Base-by-base conservation (phyloP, 1,140 invertebrate species). In the Ips nitidus region DNA sequence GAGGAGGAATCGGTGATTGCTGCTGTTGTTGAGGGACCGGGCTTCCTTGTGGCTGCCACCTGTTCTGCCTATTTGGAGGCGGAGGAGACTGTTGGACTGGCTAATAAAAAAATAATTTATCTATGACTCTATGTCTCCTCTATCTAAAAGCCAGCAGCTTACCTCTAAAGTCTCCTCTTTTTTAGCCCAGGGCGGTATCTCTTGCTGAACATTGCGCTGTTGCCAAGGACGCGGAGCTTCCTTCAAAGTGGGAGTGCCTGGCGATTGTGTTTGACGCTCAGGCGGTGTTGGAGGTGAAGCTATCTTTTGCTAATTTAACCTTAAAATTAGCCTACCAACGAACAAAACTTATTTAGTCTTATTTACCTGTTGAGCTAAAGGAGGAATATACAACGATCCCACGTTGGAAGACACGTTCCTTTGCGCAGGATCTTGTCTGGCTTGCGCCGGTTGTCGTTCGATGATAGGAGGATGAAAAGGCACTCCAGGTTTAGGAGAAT, bases 201-300 rank as follows among this genome's bases (percentile, higher is more conserved):
- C 73, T 56, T 78, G 75, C 43, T 76, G 70, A 6, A 58, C 8
- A 65, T 74, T 71, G 56, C 77, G 75, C 40, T 76, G 71, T 57
- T 80, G 77, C 79, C 79, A 81, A 22, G 80, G 80, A 70, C 73
- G 78, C 37, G 80, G 80, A 42, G 79, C 78, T 71, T 79, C 75
- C 62, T 77, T 80, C 36, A 81, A 67, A 40, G 74, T 74, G 1
- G 83, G 74, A 78, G 67, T 77, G 76, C 73, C 8, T 2, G 79
- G 78, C n/a, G 78, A 75, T 62, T 76, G 74, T 2, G 52, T 56
- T 82, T 81, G 40, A 73, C 8, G 82, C 41, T 86, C 84, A 6
- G 80, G 81, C 74, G 73, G 81, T 77, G 73, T 56, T 22, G 78
- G 73, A 5, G 76, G 75, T 37, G 53, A 68, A 43, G 65, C 59